Evolutionary conservation across 2,888 invertebrate species (phyloP).

Genomic region (Aporophyla lueneburgensis): DNA sequence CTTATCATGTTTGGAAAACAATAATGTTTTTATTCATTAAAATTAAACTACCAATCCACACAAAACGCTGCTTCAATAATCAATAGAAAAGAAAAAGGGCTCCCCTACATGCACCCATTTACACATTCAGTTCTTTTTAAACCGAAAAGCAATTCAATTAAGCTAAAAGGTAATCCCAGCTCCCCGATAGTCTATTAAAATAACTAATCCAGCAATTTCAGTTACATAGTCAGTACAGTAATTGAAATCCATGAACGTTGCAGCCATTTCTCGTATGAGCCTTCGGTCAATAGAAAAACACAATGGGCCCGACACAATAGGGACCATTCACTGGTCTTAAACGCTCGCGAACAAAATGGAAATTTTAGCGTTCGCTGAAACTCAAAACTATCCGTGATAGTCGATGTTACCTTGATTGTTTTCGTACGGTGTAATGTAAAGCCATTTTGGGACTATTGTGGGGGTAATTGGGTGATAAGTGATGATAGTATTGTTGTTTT

Average conservation of each 20-base stretch:
- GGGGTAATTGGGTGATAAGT: slow-evolving; percentile 3
- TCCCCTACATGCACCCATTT: slow-evolving; percentile 13
- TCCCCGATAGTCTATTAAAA: slow-evolving; percentile 69
- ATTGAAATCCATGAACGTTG: slow-evolving; percentile 82
- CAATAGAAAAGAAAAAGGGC: background rate
- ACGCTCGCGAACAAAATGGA: slow-evolving; percentile 85
- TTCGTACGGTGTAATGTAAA: slow-evolving; percentile 57
- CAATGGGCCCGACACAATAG: slow-evolving; percentile 85
- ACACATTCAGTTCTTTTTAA: slow-evolving; percentile 42
- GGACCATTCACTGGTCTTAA: slow-evolving; percentile 84
- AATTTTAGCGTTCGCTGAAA: slow-evolving; percentile 84
- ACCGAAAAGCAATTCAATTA: slow-evolving; percentile 63
- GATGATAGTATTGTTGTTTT: background rate
- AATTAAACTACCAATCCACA: background rate
- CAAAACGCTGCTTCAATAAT: background rate
- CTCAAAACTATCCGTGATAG: slow-evolving; percentile 80
- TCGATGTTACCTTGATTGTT: slow-evolving; percentile 76
- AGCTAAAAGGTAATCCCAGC: slow-evolving; percentile 48
- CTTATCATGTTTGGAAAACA: background rate
- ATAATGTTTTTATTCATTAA: background rate
- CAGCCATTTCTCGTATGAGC: slow-evolving; percentile 81
- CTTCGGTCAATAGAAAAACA: slow-evolving; percentile 87
- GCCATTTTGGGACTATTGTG: slow-evolving; percentile 31
- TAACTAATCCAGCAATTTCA: slow-evolving; percentile 77
- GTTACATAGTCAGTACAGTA: slow-evolving; percentile 82